Evolutionary conservation across 1,140 invertebrate species (phyloP).

Genomic region (Drosophila lowei): DNA sequence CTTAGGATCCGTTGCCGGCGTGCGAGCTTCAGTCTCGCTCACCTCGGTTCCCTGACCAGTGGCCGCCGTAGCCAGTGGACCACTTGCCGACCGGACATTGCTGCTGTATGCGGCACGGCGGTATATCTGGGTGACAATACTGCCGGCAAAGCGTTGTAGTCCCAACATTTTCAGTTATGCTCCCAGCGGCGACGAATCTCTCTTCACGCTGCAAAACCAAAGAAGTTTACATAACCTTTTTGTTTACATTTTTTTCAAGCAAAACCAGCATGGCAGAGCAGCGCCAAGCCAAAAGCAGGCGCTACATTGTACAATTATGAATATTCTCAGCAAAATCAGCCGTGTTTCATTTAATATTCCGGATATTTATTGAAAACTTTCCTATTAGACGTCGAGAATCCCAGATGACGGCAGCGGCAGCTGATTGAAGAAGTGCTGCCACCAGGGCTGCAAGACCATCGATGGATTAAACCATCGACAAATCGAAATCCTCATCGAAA

Average conservation of each 20-base stretch:
- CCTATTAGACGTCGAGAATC: constrained; percentile 52
- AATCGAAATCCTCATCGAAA: too few relatives aligned
- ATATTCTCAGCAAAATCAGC: constrained; percentile 10
- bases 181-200: constrained; percentile 23
- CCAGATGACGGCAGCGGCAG: constrained; percentile 61
- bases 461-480: too few relatives aligned
- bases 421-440: constrained; percentile 18
- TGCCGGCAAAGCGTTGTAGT: constrained; percentile 70
- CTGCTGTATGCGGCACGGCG: constrained; percentile 60
- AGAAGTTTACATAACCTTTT: constrained; percentile 83
- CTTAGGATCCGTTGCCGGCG: constrained; percentile 17
- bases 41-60: constrained; percentile 31
- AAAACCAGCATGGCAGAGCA: background rate
- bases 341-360: constrained; percentile 38
- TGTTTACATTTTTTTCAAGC: constrained; percentile 65
- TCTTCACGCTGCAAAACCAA: constrained; percentile 62
- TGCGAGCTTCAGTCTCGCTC: constrained; percentile 37
- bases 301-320: background rate
- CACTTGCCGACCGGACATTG: constrained; percentile 51
- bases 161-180: constrained; percentile 70
- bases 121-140: constrained; percentile 59
- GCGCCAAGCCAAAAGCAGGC: background rate
- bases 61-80: constrained; percentile 37
- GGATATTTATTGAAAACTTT: constrained; percentile 43
- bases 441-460: background rate